Conservation (phyloP, 2,797 vertebrate species). For the Columba guinea region DNA sequence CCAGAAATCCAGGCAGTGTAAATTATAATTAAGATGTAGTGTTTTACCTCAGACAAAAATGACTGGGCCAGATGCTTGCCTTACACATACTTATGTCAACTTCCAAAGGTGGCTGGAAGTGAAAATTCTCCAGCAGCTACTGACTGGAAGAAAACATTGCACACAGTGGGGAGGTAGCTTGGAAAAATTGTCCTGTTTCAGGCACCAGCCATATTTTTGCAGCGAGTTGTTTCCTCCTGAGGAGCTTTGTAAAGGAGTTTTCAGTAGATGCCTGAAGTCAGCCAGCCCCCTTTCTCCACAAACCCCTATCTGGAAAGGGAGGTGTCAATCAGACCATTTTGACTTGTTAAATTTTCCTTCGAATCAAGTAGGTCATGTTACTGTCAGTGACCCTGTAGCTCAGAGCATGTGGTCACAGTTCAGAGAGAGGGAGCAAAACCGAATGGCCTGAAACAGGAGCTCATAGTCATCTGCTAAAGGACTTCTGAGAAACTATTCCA, state of each 20-base stretch:
- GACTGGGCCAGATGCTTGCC: not conserved
- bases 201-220: fast-evolving
- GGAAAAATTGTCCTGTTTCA: not conserved
- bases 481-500: not conserved
- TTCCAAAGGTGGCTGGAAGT: not conserved
- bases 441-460: not conserved
- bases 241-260: not conserved
- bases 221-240: not conserved
- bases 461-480: not conserved
- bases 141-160: no score
- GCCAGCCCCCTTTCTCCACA: not conserved
- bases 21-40: not conserved
- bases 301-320: not conserved
- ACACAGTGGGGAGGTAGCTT: no score
- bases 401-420: not conserved
- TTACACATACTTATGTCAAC: not conserved
- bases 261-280: not conserved
- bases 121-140: not conserved
- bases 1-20: not conserved
- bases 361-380: not conserved
- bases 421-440: not conserved
- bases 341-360: not conserved
- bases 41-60: not conserved
- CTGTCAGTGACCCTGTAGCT: not conserved
- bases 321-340: not conserved